A percentile compares a stretch with the other conserved stretches of the same genome.
phyloP scores from a whole-genome alignment of 1,140 invertebrate genomes.

The Dendrolimus kikuchii region DNA sequence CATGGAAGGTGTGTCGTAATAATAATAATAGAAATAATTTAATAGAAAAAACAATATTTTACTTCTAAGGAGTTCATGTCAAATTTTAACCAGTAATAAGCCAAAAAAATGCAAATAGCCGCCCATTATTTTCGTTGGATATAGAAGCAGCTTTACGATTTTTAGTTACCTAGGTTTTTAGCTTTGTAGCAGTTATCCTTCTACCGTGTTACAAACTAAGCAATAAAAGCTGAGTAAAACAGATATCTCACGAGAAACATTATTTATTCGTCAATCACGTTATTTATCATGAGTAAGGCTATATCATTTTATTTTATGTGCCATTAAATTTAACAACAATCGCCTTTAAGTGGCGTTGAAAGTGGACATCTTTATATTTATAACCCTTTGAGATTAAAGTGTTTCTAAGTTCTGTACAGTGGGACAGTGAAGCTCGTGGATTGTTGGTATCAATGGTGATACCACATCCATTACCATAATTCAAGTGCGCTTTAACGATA shows the following conservation, averaged over 20 bases:
- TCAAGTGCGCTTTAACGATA: conserved; percentile 38
- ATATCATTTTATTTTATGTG: conserved; percentile 56
- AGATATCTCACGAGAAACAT: background rate
- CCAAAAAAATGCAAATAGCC: too few species aligned
- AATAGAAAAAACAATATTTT: too few species aligned
- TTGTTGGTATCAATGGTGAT: conserved; percentile 28
- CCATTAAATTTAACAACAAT: conserved; percentile 68
- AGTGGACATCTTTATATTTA: conserved; percentile 63
- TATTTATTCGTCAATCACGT: conserved; percentile 16
- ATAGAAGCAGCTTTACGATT: too few species aligned
- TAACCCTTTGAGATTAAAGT: conserved; percentile 50
- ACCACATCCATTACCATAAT: conserved; percentile 55
- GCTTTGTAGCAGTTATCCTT: too few species aligned
- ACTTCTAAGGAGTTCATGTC: too few species aligned
- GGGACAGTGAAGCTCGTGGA: conserved; percentile 12
- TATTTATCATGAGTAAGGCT: conserved; percentile 39
- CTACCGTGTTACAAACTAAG: too few species aligned
- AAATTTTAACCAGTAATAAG: too few species aligned
- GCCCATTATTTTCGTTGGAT: too few species aligned
- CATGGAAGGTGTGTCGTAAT: too few species aligned
- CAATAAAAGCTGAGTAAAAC: too few species aligned
- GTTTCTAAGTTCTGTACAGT: conserved; percentile 27
- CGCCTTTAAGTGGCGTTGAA: conserved; percentile 47
- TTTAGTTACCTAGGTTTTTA: too few species aligned
- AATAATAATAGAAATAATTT: too few species aligned